These are phyloP conservation scores for Metellina segmentata DNA, from an alignment of 2,888 invertebrate species.

Conservation along the genomic window DNA sequence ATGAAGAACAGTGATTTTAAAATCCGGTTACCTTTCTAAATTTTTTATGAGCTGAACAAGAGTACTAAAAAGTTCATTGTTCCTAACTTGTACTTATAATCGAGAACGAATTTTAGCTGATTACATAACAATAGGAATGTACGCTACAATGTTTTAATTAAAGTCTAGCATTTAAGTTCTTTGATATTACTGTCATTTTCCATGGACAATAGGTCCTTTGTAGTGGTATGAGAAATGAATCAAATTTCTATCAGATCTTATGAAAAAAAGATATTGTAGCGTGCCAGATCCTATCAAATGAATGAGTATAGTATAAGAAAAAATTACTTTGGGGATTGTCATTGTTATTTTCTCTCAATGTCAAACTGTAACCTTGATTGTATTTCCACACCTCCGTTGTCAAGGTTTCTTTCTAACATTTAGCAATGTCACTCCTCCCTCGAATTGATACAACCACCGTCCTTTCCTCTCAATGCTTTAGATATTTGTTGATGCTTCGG, in stretches of 20 bases:
- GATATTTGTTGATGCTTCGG: background rate
- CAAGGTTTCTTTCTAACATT: background rate
- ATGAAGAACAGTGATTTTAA: too few species aligned
- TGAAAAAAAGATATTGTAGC: background rate
- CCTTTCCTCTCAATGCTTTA: background rate
- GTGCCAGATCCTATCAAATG: slow-evolving; percentile 26
- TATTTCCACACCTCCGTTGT: slow-evolving; percentile 1
- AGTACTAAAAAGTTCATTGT: too few species aligned
- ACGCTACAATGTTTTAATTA: too few species aligned
- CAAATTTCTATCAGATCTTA: background rate
- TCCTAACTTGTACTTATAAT: too few species aligned
- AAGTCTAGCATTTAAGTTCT: background rate
- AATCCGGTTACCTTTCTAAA: too few species aligned
- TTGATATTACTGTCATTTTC: background rate
- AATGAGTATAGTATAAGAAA: background rate
- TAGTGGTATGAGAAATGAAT: background rate
- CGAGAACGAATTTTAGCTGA: too few species aligned
- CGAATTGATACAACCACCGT: background rate
- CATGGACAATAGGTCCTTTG: background rate
- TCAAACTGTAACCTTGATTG: slow-evolving; percentile 12
- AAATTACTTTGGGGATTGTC: background rate
- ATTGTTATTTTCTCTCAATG: background rate
- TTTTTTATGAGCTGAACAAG: too few species aligned
- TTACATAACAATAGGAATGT: too few species aligned
- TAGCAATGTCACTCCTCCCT: background rate